phyloP scores from a whole-genome alignment of 2,113 vertebrate species.

The Dromiciops gliroides region DNA sequence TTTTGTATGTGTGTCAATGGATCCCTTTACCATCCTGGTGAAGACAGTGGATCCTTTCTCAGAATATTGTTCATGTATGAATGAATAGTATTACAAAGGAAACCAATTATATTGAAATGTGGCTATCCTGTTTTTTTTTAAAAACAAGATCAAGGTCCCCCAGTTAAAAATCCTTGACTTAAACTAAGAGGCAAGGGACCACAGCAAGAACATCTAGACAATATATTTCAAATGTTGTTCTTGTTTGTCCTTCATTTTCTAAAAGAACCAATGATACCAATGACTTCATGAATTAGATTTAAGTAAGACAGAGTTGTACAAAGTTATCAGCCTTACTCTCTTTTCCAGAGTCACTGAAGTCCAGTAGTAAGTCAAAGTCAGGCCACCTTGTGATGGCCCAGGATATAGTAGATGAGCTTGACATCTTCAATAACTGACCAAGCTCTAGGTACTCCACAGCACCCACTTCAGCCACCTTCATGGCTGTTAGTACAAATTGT shows the following conservation, averaged over 20 bases:
- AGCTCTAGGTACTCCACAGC: background rate
- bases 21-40: background rate
- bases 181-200: background rate
- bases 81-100: background rate
- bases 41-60: background rate
- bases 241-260: background rate
- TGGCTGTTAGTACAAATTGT: background rate
- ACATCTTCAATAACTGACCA: background rate
- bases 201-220: background rate
- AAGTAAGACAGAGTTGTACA: background rate
- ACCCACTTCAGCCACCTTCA: background rate
- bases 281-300: background rate
- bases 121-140: background rate
- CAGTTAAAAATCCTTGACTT: background rate
- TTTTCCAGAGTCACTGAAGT: background rate
- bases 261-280: background rate
- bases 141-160: background rate
- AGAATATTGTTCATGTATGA: background rate
- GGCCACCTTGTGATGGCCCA: background rate
- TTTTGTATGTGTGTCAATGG: background rate
- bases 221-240: background rate
- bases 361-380: background rate
- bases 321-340: background rate
- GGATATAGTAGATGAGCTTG: background rate
- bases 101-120: background rate